Base-by-base conservation (phyloP, 2,888 invertebrate genomes). In the Dastarcus helophoroides region DNA sequence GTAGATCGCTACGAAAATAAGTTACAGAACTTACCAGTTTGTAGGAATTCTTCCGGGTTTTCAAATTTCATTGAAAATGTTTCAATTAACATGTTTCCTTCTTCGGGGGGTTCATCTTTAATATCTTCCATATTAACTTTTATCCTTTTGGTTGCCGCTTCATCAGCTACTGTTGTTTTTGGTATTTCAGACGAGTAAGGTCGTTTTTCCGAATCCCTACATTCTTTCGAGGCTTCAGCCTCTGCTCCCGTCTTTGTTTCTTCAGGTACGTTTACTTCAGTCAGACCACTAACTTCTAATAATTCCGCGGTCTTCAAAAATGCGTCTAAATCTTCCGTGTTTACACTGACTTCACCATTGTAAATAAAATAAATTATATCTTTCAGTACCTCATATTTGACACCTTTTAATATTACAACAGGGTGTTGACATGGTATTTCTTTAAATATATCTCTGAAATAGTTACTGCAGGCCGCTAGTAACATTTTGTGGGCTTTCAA, bases 401-500 rank as follows among this genome's bases (percentile, higher is more conserved):
- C 72, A 61, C 76, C 76, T 56, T 76, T 76, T 32, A 78, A 50
- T 39, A 78, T 76, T 32, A 78, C 72, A 24, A 77, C 72, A 25
- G 77, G 77, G 54, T 77, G 76, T 45, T 72, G 71, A 54, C 76
- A 75, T 33, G 76, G 76, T 54, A 76, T 75, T 46, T 76, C 76
- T 68, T 73, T 54, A 32, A 60, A 59, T 14, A 46, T 37, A 37
- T 48, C 42, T 26, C 46, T 43, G 53, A 88, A 86, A 55, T 85
- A 88, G 43, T 72, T 73, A 50, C 86, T 86, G 55, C 86, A 88
- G 4, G 85, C 85, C 0, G 85, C 83, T 12, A 88, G 65, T 29
- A 88, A 69, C 68, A 86, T 78, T 67, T 81, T 84, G 54, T 88
- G 88, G 21, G 86, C 86, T 50, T 76, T 77, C 42, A 88, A 79